Conservation (phyloP, 1,140 invertebrate species). For the Ylistrum balloti region DNA sequence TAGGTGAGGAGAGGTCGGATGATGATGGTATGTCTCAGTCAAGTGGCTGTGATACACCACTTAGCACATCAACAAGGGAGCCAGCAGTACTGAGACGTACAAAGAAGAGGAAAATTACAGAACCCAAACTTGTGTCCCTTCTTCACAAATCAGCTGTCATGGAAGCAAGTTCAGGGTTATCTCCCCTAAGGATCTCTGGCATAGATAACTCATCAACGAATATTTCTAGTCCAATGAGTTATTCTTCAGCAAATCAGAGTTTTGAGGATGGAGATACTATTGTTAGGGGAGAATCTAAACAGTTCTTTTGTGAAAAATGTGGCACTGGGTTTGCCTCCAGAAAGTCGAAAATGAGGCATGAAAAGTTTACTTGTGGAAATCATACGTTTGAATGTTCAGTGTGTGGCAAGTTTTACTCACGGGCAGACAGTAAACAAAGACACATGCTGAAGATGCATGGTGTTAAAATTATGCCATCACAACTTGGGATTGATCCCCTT, state of each 20-base stretch:
- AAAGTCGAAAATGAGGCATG: conserved; percentile 56
- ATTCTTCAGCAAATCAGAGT: background rate
- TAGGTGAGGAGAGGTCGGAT: background rate
- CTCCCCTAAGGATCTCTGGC: background rate
- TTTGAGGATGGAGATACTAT: background rate
- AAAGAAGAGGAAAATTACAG: background rate
- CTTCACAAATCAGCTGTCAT: background rate
- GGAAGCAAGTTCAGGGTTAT: background rate
- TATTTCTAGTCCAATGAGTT: background rate
- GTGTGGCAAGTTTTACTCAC: conserved; percentile 55
- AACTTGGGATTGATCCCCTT: background rate
- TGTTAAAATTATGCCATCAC: conserved; percentile 30
- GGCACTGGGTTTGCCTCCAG: conserved; percentile 51
- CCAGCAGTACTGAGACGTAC: background rate
- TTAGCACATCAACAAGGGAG: background rate
- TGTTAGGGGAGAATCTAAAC: background rate
- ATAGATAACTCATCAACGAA: background rate
- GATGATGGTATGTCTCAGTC: background rate
- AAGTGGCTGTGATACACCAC: background rate
- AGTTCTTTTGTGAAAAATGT: conserved; percentile 51
- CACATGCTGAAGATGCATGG: conserved; percentile 54
- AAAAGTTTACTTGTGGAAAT: conserved; percentile 52
- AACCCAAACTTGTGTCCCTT: conserved; percentile 13
- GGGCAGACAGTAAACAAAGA: conserved; percentile 54
- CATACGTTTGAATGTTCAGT: conserved; percentile 53